phyloP scores from a whole-genome alignment of 1,140 invertebrate genomes.

The Ptiloglossa arizonensis region DNA sequence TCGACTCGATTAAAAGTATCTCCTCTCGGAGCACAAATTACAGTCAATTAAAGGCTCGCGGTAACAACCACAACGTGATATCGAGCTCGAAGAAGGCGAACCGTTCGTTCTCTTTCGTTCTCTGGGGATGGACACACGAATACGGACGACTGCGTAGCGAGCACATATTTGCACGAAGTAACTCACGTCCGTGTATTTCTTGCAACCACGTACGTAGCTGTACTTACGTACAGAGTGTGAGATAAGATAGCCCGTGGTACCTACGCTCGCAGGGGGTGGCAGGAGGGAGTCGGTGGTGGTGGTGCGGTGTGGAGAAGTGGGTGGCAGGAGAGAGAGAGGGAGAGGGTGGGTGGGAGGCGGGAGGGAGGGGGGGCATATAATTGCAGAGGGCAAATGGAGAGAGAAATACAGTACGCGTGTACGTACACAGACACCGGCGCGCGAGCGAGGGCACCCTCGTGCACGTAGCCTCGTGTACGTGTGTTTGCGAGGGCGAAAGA shows the following conservation, averaged over 20 bases:
- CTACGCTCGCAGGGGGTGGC: slow-evolving; percentile 40
- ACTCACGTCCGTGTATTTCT: slow-evolving; percentile 58
- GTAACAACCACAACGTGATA: slow-evolving; percentile 26
- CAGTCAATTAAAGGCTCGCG: slow-evolving; percentile 26
- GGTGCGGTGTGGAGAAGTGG: too few species aligned
- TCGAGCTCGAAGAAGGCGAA: not conserved
- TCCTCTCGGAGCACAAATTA: slow-evolving; percentile 24
- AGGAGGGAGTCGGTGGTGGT: too few species aligned
- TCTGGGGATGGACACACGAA: slow-evolving; percentile 39
- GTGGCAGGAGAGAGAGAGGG: too few species aligned
- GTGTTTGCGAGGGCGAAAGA: slow-evolving; percentile 58
- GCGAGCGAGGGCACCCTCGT: not conserved
- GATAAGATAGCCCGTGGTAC: slow-evolving; percentile 63
- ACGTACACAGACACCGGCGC: slow-evolving; percentile 11
- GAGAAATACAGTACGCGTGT: slow-evolving; percentile 39
- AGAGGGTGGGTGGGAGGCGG: too few species aligned
- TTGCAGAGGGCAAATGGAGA: slow-evolving; percentile 60
- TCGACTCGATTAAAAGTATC: slow-evolving; percentile 30
- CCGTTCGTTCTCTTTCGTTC: not conserved
- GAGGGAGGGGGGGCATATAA: slow-evolving; percentile 53
- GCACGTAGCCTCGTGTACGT: slow-evolving; percentile 1
- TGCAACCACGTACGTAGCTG: slow-evolving; percentile 59
- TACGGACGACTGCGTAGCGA: slow-evolving; percentile 18
- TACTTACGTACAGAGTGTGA: slow-evolving; percentile 63
- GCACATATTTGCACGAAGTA: slow-evolving; percentile 52